Evolutionary conservation across 2,888 invertebrate genomes (phyloP).

Genomic region (Biston stratarius): DNA sequence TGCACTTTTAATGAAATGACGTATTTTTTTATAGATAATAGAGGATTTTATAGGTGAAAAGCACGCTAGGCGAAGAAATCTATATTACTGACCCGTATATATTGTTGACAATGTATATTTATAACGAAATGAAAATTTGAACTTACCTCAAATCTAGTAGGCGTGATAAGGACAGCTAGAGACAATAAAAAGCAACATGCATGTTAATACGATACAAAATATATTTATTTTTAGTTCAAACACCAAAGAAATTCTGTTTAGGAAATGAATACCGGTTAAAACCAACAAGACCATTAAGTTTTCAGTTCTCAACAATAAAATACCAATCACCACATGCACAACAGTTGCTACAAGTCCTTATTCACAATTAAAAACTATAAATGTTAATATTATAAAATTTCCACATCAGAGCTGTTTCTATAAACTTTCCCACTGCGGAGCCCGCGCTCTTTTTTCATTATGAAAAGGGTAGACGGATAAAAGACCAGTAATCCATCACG

Average conservation of each 20-base stretch:
- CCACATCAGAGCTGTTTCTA: too few relatives aligned
- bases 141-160: conserved; percentile 36
- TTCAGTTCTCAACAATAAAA: background rate
- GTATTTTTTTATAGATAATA: too few relatives aligned
- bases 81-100: too few relatives aligned
- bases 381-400: too few relatives aligned
- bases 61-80: too few relatives aligned
- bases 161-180: conserved; percentile 28
- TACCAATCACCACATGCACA: conserved; percentile 5
- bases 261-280: background rate
- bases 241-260: background rate
- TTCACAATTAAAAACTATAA: background rate
- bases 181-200: conserved; percentile 46
- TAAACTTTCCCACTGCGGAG: too few relatives aligned
- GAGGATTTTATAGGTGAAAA: too few relatives aligned
- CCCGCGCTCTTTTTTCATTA: too few relatives aligned
- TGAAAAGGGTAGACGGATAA: too few relatives aligned
- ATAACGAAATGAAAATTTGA: conserved; percentile 1
- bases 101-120: too few relatives aligned
- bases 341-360: background rate
- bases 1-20: too few relatives aligned
- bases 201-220: conserved; percentile 18
- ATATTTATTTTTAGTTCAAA: conserved; percentile 12
- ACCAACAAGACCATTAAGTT: background rate
- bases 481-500: too few relatives aligned